Evolutionary conservation across 2,888 invertebrate genomes (phyloP).

Genomic region (Monochamus alternatus): DNA sequence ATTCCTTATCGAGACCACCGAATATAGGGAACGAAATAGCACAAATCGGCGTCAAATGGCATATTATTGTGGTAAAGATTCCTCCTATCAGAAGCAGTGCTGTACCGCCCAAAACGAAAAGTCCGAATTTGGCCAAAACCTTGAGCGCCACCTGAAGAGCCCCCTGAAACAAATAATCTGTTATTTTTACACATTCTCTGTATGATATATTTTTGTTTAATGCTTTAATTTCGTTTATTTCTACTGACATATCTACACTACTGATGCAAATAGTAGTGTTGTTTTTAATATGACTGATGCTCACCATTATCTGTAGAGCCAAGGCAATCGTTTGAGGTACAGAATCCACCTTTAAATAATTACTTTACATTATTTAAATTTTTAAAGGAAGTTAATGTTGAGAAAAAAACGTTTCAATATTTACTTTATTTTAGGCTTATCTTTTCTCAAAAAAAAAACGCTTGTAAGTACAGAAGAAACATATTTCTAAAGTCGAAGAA

Average conservation of each 20-base stretch:
- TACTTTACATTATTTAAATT: slow-evolving; percentile 1
- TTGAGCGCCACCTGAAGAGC: slow-evolving; percentile 60
- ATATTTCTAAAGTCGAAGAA: too few relatives aligned
- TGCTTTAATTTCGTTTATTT: too few relatives aligned
- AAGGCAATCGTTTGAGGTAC: slow-evolving; percentile 27
- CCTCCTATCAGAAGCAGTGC: slow-evolving; percentile 72
- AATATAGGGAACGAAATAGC: slow-evolving; percentile 73
- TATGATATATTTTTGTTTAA: too few relatives aligned
- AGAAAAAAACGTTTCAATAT: too few relatives aligned
- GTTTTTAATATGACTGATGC: slow-evolving; percentile 21
- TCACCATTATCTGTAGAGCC: slow-evolving; percentile 33
- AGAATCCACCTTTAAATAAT: slow-evolving; percentile 34
- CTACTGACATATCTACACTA: background rate
- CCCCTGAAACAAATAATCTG: slow-evolving; percentile 58
- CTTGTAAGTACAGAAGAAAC: too few relatives aligned
- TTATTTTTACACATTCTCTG: background rate
- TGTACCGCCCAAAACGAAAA: slow-evolving; percentile 70
- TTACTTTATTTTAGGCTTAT: too few relatives aligned
- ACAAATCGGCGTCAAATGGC: slow-evolving; percentile 78
- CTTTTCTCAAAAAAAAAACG: too few relatives aligned
- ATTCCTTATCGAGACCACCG: slow-evolving; percentile 66
- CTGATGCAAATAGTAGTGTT: background rate
- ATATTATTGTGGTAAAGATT: slow-evolving; percentile 75
- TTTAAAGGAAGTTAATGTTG: too few relatives aligned
- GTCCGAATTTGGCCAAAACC: slow-evolving; percentile 69